Evolutionary conservation across 2,888 invertebrate species (phyloP), one percentile per base, ranked within the genome.

Genomic region (Diaprepes abbreviatus): DNA sequence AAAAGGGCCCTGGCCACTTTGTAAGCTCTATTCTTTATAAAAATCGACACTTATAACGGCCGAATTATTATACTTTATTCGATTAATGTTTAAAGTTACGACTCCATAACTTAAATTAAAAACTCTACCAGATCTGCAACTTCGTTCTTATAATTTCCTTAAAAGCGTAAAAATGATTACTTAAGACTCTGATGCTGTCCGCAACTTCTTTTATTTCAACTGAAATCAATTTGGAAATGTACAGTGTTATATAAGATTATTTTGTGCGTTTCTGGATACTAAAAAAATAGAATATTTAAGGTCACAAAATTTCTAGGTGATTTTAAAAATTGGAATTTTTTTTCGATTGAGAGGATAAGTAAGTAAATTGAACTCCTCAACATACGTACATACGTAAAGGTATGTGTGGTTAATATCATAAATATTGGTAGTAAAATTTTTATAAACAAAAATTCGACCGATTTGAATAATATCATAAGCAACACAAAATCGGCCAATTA

Each of bases 1-100:
- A 84, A 84, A 83, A 84, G 83, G 79, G 79, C 79, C 79, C 81
- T 79, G 83, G 83, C 80, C 81, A 82, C 79, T 83, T 82, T 82
- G 81, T 82, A 80, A 82, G 79, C 78, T 79, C 78, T 78, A 78
- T 78, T 75, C 80, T 80, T 81, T 80, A 83, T 79, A 80, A 81
- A 81, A 81, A 83, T 83, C 83, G 83, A 83, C 83, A 82, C 81
- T 83, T 81, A 81, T 81, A 82, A 82, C 76, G 77, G 74, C 74
- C 77, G 72, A 80, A 80, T 80, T 80, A 80, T 80, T 78, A 76
- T 74, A 74, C 78, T 80, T 79, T 77, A 78, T 76, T 78, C 76
- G 77, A 79, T 79, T 78, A 78, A 73, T 63, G 66, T 69, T 59
- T 66, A 60, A 77, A 78, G 74, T 78, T 79, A 79, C 77, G 75